phyloP scores from a whole-genome alignment of 1,140 invertebrate species.

The Trissolcus basalis region DNA sequence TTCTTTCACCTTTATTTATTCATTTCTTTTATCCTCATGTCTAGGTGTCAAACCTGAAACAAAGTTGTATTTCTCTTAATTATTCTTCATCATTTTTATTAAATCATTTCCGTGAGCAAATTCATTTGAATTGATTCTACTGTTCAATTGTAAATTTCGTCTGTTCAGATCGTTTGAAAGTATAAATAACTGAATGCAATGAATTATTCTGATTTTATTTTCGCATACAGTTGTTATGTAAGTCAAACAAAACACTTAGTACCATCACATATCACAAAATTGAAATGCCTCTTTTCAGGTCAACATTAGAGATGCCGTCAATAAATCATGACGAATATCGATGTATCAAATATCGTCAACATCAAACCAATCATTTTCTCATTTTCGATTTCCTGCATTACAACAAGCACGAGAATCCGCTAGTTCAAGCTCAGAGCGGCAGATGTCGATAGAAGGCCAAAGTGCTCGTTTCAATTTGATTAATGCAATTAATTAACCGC shows the following conservation, averaged over 20 bases:
- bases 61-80: too few species aligned
- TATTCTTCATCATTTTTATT: too few species aligned
- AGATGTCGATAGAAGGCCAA: conserved; percentile 35
- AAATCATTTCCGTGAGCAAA: too few species aligned
- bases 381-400: conserved; percentile 14
- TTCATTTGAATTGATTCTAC: too few species aligned
- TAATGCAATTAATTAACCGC: conserved; percentile 15
- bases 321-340: conserved; percentile 17
- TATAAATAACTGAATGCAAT: too few species aligned
- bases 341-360: neutral
- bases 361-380: conserved; percentile 6
- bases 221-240: too few species aligned
- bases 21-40: neutral
- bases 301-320: conserved; percentile 3
- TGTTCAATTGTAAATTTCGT: too few species aligned
- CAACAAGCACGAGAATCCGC: neutral
- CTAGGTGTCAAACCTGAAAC: neutral
- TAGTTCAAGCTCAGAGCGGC: conserved; percentile 21
- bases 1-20: neutral
- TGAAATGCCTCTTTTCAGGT: neutral
- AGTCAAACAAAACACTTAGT: neutral
- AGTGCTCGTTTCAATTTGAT: conserved; percentile 12
- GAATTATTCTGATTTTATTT: too few species aligned
- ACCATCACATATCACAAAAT: neutral
- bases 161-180: too few species aligned